Evolutionary conservation across 2,113 vertebrate genomes (phyloP).

Genomic region (Bos taurus): ARS-UCD2.0 NC_037331.1:72822001-72822500

Average conservation of each 20-base stretch:
- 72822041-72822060: background rate
- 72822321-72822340: background rate
- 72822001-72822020: background rate
- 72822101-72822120: background rate
- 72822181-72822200: background rate
- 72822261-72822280: background rate
- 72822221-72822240: background rate
- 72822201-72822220: background rate
- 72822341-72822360: background rate
- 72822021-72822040: background rate
- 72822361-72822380: background rate
- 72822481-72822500: background rate
- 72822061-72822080: background rate
- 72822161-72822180: background rate
- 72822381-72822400: conserved; percentile 20
- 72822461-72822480: conserved; percentile 2
- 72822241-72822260: background rate
- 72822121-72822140: background rate
- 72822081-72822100: background rate
- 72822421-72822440: conserved; percentile 15
- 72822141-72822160: background rate
- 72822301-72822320: conserved; percentile 32
- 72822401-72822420: background rate
- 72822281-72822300: conserved; percentile 25
- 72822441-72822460: conserved; percentile 19